phyloP scores from a whole-genome alignment of 2,888 invertebrate genomes.

The Hirtodrosophila cameraria region DNA sequence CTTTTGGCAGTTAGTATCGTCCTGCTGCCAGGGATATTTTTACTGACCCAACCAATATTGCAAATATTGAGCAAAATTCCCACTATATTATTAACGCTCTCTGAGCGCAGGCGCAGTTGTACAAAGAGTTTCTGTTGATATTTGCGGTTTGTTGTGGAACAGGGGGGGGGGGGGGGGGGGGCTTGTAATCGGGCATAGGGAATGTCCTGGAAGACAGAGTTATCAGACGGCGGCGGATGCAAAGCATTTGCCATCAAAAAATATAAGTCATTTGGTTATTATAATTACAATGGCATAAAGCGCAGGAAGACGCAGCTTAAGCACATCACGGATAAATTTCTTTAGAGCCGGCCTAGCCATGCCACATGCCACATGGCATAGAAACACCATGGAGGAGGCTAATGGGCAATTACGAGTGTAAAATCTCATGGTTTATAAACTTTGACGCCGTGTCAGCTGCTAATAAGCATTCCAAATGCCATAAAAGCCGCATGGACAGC shows the following conservation, averaged over 20 bases:
- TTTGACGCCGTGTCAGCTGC: conserved; percentile 77
- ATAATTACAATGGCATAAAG: conserved; percentile 70
- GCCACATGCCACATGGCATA: too few species aligned
- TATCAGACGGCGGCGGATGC: conserved; percentile 66
- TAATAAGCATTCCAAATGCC: conserved; percentile 70
- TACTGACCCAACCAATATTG: neutral
- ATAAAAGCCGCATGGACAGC: conserved; percentile 66
- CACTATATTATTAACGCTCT: conserved; percentile 22
- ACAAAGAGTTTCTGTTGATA: neutral
- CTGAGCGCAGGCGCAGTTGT: conserved; percentile 50
- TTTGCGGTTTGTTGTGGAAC: too few species aligned
- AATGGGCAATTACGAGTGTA: conserved; percentile 76
- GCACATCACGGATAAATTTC: conserved; percentile 18
- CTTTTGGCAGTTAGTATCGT: conserved; percentile 71
- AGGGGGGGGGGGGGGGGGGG: neutral
- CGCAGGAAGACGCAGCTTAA: conserved; percentile 58
- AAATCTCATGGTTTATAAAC: conserved; percentile 70
- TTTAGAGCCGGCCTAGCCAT: neutral
- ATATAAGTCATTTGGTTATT: conserved; percentile 75
- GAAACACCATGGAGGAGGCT: conserved; percentile 26
- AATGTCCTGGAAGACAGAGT: conserved; percentile 42
- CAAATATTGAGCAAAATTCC: too few species aligned
- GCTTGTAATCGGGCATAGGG: neutral
- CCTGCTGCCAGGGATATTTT: conserved; percentile 22
- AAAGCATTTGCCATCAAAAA: conserved; percentile 49